Percentiles rank a stretch among this genome's conserved stretches.
phyloP scores from a whole-genome alignment of 2,888 invertebrate genomes.

The Chrysopilus asiliformis region DNA sequence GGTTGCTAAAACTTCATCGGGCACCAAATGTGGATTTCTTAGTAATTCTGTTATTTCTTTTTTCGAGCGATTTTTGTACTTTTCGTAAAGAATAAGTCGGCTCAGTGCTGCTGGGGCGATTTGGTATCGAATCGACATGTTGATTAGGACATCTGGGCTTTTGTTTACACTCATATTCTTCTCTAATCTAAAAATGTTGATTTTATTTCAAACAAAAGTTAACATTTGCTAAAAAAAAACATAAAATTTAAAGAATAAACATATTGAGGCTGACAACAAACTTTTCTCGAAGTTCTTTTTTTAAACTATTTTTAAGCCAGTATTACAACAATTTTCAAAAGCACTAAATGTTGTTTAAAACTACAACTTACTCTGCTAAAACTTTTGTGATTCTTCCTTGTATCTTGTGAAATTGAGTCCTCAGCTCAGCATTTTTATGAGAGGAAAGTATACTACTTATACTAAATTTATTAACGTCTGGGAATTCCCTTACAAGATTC shows the following conservation, averaged over 20 bases:
- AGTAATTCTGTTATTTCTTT: constrained; percentile 24
- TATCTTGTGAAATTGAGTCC: constrained; percentile 45
- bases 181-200: too few species aligned
- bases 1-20: constrained; percentile 24
- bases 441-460: constrained; percentile 56
- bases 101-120: constrained; percentile 27
- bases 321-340: too few species aligned
- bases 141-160: constrained; percentile 18
- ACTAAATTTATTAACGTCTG: constrained; percentile 43
- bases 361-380: constrained; percentile 40
- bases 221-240: too few species aligned
- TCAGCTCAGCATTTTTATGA: constrained; percentile 51
- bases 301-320: too few species aligned
- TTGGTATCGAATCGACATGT: constrained; percentile 22
- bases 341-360: too few species aligned
- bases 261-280: too few species aligned
- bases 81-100: constrained; percentile 26
- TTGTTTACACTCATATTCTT: too few species aligned
- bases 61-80: constrained; percentile 23
- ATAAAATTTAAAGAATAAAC: too few species aligned
- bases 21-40: constrained; percentile 28
- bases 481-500: constrained; percentile 43
- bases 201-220: too few species aligned
- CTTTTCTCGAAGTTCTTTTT: too few species aligned
- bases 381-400: constrained; percentile 43